Evolutionary conservation across 2,113 vertebrate genomes (phyloP).

Genomic region (Crotalus tigris): DNA sequence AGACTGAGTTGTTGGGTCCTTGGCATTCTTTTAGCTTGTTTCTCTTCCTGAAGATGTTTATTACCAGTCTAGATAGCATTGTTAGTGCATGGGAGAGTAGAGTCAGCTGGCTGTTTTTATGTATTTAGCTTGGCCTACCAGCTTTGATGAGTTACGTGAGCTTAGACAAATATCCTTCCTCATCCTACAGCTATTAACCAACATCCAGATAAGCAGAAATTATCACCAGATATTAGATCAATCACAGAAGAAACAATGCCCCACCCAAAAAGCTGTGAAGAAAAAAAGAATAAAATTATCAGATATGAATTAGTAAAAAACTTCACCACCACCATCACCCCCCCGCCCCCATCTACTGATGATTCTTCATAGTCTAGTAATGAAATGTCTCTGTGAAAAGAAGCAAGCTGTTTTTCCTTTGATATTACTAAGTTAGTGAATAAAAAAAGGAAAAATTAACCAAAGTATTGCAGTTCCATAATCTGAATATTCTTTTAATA

Average conservation of each 20-base stretch:
- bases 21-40: not conserved
- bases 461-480: not conserved
- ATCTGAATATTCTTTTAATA: not conserved
- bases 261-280: not conserved
- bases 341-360: not conserved
- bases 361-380: not conserved
- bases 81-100: not conserved
- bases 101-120: not conserved
- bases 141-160: not conserved
- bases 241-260: not conserved
- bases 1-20: not conserved
- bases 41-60: not conserved
- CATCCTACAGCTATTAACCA: not conserved
- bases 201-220: not conserved
- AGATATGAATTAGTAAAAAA: not conserved
- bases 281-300: not conserved
- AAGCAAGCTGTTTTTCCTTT: not conserved
- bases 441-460: not conserved
- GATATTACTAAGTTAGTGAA: not conserved
- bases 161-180: not conserved
- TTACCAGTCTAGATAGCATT: not conserved
- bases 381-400: not conserved
- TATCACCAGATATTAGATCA: not conserved
- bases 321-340: not conserved
- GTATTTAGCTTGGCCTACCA: not conserved